Evolutionary conservation across 2,888 invertebrate genomes (phyloP).

Genomic region (Dastarcus helophoroides): DNA sequence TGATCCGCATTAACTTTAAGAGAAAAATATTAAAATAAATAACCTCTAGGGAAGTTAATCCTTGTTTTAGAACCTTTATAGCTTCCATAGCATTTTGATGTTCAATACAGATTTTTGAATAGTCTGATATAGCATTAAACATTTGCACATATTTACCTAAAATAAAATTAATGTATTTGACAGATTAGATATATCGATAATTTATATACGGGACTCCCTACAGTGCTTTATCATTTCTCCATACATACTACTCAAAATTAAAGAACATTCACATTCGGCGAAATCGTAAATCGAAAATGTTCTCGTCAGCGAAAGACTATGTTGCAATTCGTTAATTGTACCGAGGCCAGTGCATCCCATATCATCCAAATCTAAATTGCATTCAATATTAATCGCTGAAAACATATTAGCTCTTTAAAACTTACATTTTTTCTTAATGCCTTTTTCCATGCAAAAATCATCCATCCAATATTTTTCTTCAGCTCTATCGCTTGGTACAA

Average conservation of each 20-base stretch:
- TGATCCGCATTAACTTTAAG: too few relatives aligned
- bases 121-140: slow-evolving; percentile 44
- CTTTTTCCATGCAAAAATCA: too few relatives aligned
- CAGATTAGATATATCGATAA: background rate
- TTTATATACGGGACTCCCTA: slow-evolving; percentile 23
- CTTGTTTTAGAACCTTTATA: slow-evolving; percentile 38
- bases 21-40: too few relatives aligned
- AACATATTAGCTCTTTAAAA: background rate
- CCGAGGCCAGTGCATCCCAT: slow-evolving; percentile 11
- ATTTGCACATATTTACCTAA: slow-evolving; percentile 39
- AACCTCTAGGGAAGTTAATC: too few relatives aligned
- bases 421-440: too few relatives aligned
- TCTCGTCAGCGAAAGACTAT: slow-evolving; percentile 25
- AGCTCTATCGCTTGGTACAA: too few relatives aligned
- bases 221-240: slow-evolving; percentile 49
- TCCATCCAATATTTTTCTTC: too few relatives aligned
- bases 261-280: slow-evolving; percentile 45
- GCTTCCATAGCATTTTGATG: slow-evolving; percentile 44
- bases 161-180: slow-evolving; percentile 7
- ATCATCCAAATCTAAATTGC: background rate
- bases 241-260: slow-evolving; percentile 46
- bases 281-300: slow-evolving; percentile 43
- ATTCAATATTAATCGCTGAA: background rate
- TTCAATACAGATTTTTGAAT: slow-evolving; percentile 42
- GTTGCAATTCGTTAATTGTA: slow-evolving; percentile 22